Conservation (phyloP, 2,888 invertebrate genomes). For the Galerucella calmariensis region DNA sequence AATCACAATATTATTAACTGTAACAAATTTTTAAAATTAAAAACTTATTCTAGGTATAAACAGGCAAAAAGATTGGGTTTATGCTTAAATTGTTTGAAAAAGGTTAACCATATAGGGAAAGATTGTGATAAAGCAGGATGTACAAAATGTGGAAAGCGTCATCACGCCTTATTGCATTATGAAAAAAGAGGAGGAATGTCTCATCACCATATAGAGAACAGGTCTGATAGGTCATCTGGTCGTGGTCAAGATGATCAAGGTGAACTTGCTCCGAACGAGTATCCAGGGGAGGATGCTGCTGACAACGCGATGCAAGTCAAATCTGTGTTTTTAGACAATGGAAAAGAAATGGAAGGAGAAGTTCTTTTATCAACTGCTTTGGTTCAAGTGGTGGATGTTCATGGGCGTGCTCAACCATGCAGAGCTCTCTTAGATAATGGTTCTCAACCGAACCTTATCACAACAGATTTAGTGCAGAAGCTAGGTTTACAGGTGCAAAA, state of each 20-base stretch:
- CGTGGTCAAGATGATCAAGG: too few species aligned
- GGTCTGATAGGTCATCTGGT: too few species aligned
- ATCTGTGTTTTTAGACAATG: neutral
- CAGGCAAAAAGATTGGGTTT: neutral
- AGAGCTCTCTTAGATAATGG: too few species aligned
- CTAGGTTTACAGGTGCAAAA: neutral
- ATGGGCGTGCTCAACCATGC: neutral
- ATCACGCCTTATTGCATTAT: neutral
- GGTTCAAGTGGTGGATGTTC: neutral
- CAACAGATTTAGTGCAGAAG: neutral
- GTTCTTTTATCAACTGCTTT: slow-evolving; percentile 7
- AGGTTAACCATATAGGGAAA: too few species aligned
- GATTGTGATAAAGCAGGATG: neutral
- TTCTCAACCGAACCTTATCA: too few species aligned
- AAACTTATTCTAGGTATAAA: neutral
- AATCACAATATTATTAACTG: neutral
- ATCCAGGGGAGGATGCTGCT: too few species aligned
- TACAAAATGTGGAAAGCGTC: neutral
- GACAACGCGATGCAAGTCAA: neutral
- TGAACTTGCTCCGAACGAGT: too few species aligned
- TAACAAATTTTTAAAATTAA: neutral
- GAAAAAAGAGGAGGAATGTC: neutral
- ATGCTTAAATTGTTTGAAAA: neutral
- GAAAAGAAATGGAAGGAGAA: neutral
- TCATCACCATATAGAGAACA: neutral